Evolutionary conservation across 1,140 invertebrate species (phyloP).

Genomic region (Linepithema humile): DNA sequence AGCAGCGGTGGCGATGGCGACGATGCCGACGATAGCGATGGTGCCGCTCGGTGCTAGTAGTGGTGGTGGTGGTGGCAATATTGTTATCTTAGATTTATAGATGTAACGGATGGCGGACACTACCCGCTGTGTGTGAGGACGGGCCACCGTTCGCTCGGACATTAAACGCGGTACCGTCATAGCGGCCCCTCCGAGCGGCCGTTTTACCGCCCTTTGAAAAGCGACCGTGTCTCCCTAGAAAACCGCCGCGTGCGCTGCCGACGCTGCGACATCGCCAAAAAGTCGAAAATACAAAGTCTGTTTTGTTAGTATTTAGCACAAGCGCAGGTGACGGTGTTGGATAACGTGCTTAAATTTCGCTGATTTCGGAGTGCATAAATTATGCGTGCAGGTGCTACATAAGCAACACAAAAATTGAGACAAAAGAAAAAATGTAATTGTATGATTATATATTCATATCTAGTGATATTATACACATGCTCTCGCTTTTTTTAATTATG

Average conservation of each 20-base stretch:
- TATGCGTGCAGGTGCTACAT: neutral
- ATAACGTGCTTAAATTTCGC: neutral
- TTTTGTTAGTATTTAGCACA: neutral
- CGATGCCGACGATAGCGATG: conserved; percentile 48
- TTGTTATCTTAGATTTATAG: conserved; percentile 85
- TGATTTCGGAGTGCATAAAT: neutral
- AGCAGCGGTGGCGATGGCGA: conserved; percentile 36
- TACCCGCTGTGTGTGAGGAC: conserved; percentile 76
- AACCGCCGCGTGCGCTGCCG: neutral
- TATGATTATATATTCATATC: too few relatives aligned
- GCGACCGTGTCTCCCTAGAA: conserved; percentile 7
- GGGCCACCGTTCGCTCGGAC: conserved; percentile 75
- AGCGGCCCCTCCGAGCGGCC: conserved; percentile 66
- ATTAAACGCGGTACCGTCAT: conserved; percentile 78
- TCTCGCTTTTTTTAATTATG: neutral
- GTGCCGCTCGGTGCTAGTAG: neutral
- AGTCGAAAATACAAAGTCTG: neutral
- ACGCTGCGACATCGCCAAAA: neutral
- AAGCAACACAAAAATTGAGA: neutral
- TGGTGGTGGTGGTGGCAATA: conserved; percentile 73
- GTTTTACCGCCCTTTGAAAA: conserved; percentile 46
- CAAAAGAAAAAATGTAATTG: neutral
- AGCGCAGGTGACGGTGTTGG: neutral
- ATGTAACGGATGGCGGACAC: conserved; percentile 84
- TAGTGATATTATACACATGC: neutral